Conservation (phyloP, 1,140 invertebrate species). For the Sycophaga agraensis region DNA sequence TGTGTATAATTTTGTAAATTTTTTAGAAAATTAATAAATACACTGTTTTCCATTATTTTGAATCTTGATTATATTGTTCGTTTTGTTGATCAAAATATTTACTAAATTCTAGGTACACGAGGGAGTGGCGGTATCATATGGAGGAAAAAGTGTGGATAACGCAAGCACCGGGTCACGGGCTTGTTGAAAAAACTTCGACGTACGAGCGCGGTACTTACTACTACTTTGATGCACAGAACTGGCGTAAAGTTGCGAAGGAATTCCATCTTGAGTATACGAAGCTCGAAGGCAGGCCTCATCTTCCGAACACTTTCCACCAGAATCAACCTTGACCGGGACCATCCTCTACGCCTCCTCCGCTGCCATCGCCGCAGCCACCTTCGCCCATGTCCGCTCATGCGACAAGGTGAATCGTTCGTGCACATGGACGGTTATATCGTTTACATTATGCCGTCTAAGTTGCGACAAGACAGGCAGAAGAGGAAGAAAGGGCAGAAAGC, state of each 20-base stretch:
- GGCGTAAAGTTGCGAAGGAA: conserved; percentile 94
- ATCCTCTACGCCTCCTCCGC: conserved; percentile 22
- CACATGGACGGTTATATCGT: not conserved
- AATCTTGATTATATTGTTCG: no score
- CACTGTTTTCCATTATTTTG: no score
- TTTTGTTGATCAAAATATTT: no score
- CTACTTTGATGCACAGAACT: conserved; percentile 97
- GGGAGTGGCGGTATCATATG: conserved; percentile 99
- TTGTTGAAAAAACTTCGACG: conserved; percentile 89
- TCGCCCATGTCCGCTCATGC: conserved; percentile 20
- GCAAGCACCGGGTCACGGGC: conserved; percentile 88
- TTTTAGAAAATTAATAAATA: not conserved
- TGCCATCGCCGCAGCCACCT: conserved; percentile 14
- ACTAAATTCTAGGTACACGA: conserved; percentile 72
- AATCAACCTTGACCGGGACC: conserved; percentile 57
- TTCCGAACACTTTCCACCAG: conserved; percentile 54
- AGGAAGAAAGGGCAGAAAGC: not conserved
- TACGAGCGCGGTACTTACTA: conserved; percentile 98
- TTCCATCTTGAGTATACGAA: conserved; percentile 97
- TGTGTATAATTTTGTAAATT: not conserved
- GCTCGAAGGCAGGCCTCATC: conserved; percentile 82
- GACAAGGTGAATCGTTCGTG: conserved; percentile 18
- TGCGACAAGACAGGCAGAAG: not conserved
- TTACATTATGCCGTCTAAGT: not conserved
- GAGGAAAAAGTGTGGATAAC: conserved; percentile 99